Conservation (phyloP, 2,888 invertebrate species). For the Horisme vitalbata region DNA sequence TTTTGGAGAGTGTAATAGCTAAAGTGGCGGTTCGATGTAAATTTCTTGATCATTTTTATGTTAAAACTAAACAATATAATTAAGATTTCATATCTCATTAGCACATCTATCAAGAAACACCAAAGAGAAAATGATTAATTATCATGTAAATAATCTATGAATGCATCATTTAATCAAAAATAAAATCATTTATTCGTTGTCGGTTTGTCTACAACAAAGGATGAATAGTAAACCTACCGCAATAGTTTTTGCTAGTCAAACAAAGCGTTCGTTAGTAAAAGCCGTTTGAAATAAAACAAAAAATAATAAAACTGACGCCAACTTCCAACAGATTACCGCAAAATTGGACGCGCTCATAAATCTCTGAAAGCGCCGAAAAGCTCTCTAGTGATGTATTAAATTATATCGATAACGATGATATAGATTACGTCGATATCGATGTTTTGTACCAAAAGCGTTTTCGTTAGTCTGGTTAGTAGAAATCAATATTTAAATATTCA, state of each 20-base stretch:
- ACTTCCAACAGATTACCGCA: conserved; percentile 38
- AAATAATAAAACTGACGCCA: conserved; percentile 24
- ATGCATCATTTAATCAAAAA: neutral
- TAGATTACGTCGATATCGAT: conserved; percentile 15
- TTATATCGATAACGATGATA: conserved; percentile 18
- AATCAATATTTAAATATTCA: no score
- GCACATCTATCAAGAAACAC: no score
- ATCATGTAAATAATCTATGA: no score
- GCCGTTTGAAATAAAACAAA: conserved; percentile 15
- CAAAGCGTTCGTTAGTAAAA: conserved; percentile 25
- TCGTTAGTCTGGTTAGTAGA: no score
- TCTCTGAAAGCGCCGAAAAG: conserved; percentile 43
- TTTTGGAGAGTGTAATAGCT: no score
- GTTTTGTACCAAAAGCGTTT: conserved; percentile 1
- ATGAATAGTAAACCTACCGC: neutral
- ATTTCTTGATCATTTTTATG: no score
- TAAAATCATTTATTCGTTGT: neutral
- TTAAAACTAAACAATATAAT: no score
- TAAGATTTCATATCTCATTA: no score
- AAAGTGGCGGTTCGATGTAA: no score
- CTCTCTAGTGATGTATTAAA: conserved; percentile 22
- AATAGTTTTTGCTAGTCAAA: conserved; percentile 14
- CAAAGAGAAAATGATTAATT: no score
- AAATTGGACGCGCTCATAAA: conserved; percentile 44
- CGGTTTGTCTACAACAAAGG: conserved; percentile 1